These are phyloP conservation scores for Pseudocheirus occidentalis DNA, from an alignment of 2,797 vertebrate genomes.

Conservation along the genomic window DNA sequence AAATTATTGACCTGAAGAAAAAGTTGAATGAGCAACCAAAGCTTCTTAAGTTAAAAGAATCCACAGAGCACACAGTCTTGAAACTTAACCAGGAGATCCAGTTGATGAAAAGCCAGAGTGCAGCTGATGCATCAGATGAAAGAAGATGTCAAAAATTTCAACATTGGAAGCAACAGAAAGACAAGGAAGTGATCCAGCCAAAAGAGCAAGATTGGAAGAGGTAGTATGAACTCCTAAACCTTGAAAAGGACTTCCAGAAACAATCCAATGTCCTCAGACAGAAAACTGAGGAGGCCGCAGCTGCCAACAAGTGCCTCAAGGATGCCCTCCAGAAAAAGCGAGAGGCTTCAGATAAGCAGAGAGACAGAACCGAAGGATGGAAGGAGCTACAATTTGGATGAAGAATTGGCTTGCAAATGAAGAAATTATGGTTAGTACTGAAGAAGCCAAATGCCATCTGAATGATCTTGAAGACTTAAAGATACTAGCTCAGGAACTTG, in stretches of 20 bases:
- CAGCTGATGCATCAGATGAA: slow-evolving; percentile 98
- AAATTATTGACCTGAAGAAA: slow-evolving; percentile 93
- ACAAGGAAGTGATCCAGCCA: slow-evolving; percentile 95
- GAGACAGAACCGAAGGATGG: too few species aligned
- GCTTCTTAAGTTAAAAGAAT: slow-evolving; percentile 94
- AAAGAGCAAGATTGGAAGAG: slow-evolving; percentile 97
- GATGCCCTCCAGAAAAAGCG: too few species aligned
- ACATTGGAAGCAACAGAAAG: slow-evolving; percentile 94
- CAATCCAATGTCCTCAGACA: slow-evolving; percentile 93
- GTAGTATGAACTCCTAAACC: slow-evolving; percentile 94
- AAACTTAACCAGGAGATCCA: slow-evolving; percentile 95
- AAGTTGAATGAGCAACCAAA: slow-evolving; percentile 95
- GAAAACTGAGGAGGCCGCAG: slow-evolving; percentile 98
- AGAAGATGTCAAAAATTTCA: slow-evolving; percentile 95
- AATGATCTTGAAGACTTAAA: slow-evolving; percentile 95
- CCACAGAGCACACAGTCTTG: slow-evolving; percentile 89
- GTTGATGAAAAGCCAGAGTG: slow-evolving; percentile 87
- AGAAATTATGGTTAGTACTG: too few species aligned
- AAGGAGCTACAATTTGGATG: too few species aligned
- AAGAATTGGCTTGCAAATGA: too few species aligned
- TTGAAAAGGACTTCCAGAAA: slow-evolving; percentile 96
- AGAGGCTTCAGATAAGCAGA: too few species aligned
- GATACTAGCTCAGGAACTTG: slow-evolving; percentile 92
- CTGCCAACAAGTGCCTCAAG: too few species aligned
- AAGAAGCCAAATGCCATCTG: slow-evolving; percentile 94